Evolutionary conservation across 2,888 invertebrate genomes (phyloP).

Genomic region (Cerceris rybyensis): DNA sequence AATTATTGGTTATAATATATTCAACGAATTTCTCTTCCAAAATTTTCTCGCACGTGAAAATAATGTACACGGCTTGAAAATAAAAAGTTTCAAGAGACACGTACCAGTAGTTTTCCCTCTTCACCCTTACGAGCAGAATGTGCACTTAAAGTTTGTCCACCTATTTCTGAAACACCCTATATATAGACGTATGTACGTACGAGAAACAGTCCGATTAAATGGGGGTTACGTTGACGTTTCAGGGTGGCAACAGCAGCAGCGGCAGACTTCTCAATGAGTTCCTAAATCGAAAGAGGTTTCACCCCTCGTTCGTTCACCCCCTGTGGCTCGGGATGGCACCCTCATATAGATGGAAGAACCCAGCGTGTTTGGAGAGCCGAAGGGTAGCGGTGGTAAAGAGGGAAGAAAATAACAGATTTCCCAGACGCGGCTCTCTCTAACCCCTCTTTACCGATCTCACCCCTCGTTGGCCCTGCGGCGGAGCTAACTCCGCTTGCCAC

Average conservation of each 20-base stretch:
- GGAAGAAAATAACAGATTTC: conserved; percentile 70
- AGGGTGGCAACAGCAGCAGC: conserved; percentile 58
- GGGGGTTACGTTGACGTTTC: conserved; percentile 54
- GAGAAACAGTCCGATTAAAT: conserved; percentile 46
- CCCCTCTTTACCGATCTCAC: conserved; percentile 21
- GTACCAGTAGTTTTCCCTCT: too few relatives aligned
- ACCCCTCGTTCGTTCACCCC: conserved; percentile 67
- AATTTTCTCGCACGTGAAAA: too few relatives aligned
- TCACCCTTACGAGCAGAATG: too few relatives aligned
- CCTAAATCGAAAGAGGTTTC: conserved; percentile 74
- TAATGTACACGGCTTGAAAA: too few relatives aligned
- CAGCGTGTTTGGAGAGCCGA: conserved; percentile 55
- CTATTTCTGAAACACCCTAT: too few relatives aligned
- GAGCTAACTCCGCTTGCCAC: conserved; percentile 22
- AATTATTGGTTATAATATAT: too few relatives aligned
- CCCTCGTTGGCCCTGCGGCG: background rate
- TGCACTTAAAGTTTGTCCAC: too few relatives aligned
- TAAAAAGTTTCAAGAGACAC: too few relatives aligned
- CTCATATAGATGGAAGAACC: conserved; percentile 48
- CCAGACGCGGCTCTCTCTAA: conserved; percentile 58
- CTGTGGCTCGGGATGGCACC: conserved; percentile 57
- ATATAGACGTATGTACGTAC: conserved; percentile 5
- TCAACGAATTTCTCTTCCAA: too few relatives aligned
- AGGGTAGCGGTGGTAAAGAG: conserved; percentile 52
- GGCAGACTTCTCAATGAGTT: conserved; percentile 75